These are phyloP conservation scores for Corythoichthys haematopterus DNA, from an alignment of 2,113 vertebrate genomes.

Conservation along the genomic window DNA sequence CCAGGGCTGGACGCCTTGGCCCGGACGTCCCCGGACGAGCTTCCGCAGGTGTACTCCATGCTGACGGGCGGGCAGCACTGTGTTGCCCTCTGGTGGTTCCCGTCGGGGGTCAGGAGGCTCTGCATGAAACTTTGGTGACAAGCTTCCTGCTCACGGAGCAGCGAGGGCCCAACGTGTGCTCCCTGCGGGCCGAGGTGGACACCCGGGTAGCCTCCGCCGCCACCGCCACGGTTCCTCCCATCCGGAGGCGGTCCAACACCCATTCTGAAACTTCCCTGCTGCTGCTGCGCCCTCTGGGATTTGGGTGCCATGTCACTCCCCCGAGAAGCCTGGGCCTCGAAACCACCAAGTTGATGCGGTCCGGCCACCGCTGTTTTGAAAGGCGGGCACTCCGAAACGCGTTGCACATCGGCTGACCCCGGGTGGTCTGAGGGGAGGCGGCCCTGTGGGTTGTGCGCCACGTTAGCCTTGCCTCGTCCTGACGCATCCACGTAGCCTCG, in stretches of 20 bases:
- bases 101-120: slow-evolving; percentile 86
- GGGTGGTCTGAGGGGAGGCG: slow-evolving; percentile 79
- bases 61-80: slow-evolving; percentile 85
- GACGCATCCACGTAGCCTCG: slow-evolving; percentile 84
- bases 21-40: slow-evolving; percentile 85
- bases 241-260: slow-evolving; percentile 76
- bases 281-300: slow-evolving; percentile 79
- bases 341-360: slow-evolving; percentile 75
- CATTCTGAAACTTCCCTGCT: slow-evolving; percentile 84
- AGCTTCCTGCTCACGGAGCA: slow-evolving; percentile 82
- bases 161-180: slow-evolving; percentile 74
- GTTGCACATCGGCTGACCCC: slow-evolving; percentile 76
- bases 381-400: slow-evolving; percentile 85
- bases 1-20: slow-evolving; percentile 86
- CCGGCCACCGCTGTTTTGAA: slow-evolving; percentile 79
- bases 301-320: slow-evolving; percentile 82
- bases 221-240: slow-evolving; percentile 74
- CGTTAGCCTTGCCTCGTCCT: slow-evolving; percentile 79
- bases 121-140: slow-evolving; percentile 98
- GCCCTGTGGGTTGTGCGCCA: slow-evolving; percentile 83
- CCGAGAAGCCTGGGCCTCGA: slow-evolving; percentile 86
- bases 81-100: slow-evolving; percentile 80
- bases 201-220: slow-evolving; percentile 76
- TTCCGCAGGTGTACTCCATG: slow-evolving; percentile 87
- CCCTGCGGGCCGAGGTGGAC: slow-evolving; percentile 76